phyloP scores from a whole-genome alignment of 2,888 invertebrate species.

The Callosobruchus maculatus region DNA sequence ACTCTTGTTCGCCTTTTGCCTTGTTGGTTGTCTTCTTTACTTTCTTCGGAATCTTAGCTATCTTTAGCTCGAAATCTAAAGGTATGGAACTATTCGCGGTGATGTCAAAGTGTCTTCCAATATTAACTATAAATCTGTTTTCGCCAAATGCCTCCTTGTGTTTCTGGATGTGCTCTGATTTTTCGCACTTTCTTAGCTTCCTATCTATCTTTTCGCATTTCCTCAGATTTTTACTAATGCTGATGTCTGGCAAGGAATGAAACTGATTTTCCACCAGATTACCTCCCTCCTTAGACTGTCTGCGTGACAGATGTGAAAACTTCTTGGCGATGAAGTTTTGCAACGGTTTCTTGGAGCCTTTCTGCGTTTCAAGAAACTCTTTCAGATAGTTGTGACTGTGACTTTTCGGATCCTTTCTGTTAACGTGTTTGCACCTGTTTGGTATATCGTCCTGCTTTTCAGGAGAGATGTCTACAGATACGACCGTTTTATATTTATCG shows the following conservation, averaged over 20 bases:
- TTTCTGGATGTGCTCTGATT: conserved; percentile 22
- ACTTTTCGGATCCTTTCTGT: conserved; percentile 36
- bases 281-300: conserved; percentile 37
- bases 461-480: conserved; percentile 32
- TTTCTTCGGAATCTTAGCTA: conserved; percentile 44
- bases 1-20: conserved; percentile 28
- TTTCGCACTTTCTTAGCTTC: conserved; percentile 56
- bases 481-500: conserved; percentile 42
- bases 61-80: conserved; percentile 48
- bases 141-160: conserved; percentile 19
- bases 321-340: conserved; percentile 47
- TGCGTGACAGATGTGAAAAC: conserved; percentile 39
- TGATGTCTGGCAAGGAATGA: conserved; percentile 68
- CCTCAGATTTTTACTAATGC: conserved; percentile 64
- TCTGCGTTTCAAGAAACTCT: conserved; percentile 46
- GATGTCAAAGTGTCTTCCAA: conserved; percentile 48
- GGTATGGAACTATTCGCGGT: conserved; percentile 41
- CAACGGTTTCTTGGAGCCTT: conserved; percentile 45
- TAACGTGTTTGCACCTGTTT: conserved; percentile 20
- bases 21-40: conserved; percentile 17
- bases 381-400: conserved; percentile 47
- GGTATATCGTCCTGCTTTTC: conserved; percentile 18
- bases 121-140: conserved; percentile 48
- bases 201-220: conserved; percentile 70
- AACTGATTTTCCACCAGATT: conserved; percentile 64